These are phyloP conservation scores for Drosophila micromelanica DNA, from an alignment of 1,140 invertebrate species.

Conservation along the genomic window DNA sequence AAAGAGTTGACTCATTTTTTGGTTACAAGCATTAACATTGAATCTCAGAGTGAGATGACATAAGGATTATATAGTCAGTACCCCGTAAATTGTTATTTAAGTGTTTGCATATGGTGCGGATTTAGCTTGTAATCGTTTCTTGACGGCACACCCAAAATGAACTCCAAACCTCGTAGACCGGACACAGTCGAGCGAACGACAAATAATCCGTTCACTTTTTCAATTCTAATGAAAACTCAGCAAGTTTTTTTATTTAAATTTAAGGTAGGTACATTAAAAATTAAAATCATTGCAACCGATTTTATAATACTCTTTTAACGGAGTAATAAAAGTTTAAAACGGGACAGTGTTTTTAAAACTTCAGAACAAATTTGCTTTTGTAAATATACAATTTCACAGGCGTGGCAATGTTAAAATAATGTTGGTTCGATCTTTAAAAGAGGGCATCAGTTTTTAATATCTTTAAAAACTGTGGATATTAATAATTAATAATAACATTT, in stretches of 20 bases:
- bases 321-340: too few species aligned
- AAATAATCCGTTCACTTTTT: conserved; percentile 64
- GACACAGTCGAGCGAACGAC: conserved; percentile 31
- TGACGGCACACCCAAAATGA: conserved; percentile 64
- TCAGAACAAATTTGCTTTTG: too few species aligned
- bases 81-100: conserved; percentile 25
- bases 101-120: conserved; percentile 15
- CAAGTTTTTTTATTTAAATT: conserved; percentile 14
- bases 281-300: background rate
- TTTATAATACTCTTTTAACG: background rate
- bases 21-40: too few species aligned
- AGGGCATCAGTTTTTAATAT: too few species aligned
- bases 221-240: conserved; percentile 58
- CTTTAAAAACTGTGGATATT: too few species aligned
- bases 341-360: too few species aligned
- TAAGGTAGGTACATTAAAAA: conserved; percentile 6
- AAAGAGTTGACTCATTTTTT: too few species aligned
- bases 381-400: too few species aligned
- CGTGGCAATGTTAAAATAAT: too few species aligned
- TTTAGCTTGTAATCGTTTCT: conserved; percentile 17
- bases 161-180: conserved; percentile 19
- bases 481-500: too few species aligned
- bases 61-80: conserved; percentile 26
- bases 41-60: background rate
- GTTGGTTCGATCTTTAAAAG: too few species aligned